Base-by-base conservation (phyloP, 2,888 invertebrate genomes). In the Ornithoptera priamus region DNA sequence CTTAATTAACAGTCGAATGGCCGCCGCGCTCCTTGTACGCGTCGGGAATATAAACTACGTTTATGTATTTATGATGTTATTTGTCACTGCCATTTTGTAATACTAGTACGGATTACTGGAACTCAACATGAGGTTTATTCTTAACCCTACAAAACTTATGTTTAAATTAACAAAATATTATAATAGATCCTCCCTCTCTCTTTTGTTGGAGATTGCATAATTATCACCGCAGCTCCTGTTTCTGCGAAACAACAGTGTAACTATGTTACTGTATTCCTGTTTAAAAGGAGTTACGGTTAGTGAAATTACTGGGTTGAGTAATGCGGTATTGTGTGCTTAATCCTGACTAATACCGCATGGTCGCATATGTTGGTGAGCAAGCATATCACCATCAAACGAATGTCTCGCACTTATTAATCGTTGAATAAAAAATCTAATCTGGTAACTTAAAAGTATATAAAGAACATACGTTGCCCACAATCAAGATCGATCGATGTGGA, bases 1-100 rank as follows among this genome's bases (percentile, higher is more conserved):
- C 60, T 69, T 65, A 69, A 69, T 69, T 69, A 69, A 69, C 69
- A 69, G 65, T 69, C 65, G 65, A 65, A 62, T 46, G 62, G 63
- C 62, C 65, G 60, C 56, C 53, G 61, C 64, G 65, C 56, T 66
- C 30, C 59, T 60, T n/a, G 46, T 39, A 46, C 64, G 65, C 60
- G 64, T 42, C 60, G 53, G 39, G 69, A 69, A 61, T 69, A 65
- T 65, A 65, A 69, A 69, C 42, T 69, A 65, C 64, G 42, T 60
- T 64, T 42, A 62, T 39, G 56, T 64, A 20, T 56, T 56, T 36
- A 64, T 57, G 36, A 36, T 22, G 60, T 36, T 60, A 36, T 60
- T 63, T 63, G 63, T 63, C 63, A 63, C 63, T 42, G 57, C 22
- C 57, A 20, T 24, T 58, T 58, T 22, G 22, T 58, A 22, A 18